These are phyloP conservation scores for Ambastaia sidthimunki DNA, from an alignment of 2,797 vertebrate genomes.

Conservation along the genomic window DNA sequence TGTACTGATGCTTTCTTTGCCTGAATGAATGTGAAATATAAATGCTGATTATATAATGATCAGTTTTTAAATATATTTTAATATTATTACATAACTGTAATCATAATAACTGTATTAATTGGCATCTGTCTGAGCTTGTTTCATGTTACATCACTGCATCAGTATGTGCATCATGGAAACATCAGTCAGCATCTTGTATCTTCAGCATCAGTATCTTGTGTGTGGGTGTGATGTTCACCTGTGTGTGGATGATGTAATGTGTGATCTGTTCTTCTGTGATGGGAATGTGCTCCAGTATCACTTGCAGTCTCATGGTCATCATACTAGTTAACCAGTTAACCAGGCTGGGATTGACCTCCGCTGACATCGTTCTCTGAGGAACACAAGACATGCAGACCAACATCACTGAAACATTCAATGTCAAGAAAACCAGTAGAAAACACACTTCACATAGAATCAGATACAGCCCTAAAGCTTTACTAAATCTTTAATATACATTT, in stretches of 20 bases:
- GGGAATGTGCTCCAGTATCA: conserved; percentile 90
- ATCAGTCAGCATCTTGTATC: too few relatives aligned
- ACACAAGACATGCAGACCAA: conserved; percentile 24
- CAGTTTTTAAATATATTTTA: too few relatives aligned
- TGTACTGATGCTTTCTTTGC: too few relatives aligned
- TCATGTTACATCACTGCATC: not conserved
- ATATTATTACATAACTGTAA: too few relatives aligned
- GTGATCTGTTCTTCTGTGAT: conserved; percentile 87
- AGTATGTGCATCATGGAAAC: not conserved
- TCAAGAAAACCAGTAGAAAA: not conserved
- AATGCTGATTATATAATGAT: too few relatives aligned
- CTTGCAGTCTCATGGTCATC: conserved; percentile 92
- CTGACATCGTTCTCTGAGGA: conserved; percentile 87
- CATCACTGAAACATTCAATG: not conserved
- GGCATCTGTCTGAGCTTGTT: too few relatives aligned
- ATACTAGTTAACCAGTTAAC: conserved; percentile 94
- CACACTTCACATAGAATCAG: not conserved
- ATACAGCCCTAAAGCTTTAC: not conserved
- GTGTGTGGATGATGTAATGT: conserved; percentile 77
- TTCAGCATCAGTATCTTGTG: too few relatives aligned
- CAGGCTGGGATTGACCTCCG: conserved; percentile 88
- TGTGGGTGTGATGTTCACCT: conserved; percentile 52
- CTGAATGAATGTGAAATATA: too few relatives aligned
- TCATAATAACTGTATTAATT: too few relatives aligned
- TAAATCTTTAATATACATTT: not conserved